Conservation (phyloP, 1,140 invertebrate genomes). For the Hormaphis cornu region DNA sequence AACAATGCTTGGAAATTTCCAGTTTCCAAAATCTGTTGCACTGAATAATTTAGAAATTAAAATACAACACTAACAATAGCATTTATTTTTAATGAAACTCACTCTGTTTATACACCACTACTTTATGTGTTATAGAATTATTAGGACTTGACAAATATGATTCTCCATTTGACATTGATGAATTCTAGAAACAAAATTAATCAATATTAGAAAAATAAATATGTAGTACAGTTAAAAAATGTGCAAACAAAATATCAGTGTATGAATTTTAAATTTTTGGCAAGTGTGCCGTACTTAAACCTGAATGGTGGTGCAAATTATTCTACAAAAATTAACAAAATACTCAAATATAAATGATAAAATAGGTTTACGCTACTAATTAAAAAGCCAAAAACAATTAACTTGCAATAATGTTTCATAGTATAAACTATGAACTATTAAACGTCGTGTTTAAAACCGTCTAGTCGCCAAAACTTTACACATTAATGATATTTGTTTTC, state of each 20-base stretch:
- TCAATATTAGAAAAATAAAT: not conserved
- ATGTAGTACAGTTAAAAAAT: not conserved
- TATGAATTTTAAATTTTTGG: no score
- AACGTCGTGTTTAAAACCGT: no score
- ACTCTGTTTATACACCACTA: slow-evolving; percentile 31
- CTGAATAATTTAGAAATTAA: slow-evolving; percentile 43
- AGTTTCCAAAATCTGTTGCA: slow-evolving; percentile 55
- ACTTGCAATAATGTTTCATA: no score
- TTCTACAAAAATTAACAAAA: no score
- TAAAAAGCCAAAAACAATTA: no score
- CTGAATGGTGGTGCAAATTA: no score
- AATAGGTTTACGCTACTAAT: no score
- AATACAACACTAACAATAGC: not conserved
- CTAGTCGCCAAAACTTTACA: no score
- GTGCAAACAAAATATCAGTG: not conserved
- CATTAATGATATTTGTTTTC: no score
- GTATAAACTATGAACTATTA: no score
- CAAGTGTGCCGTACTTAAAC: no score
- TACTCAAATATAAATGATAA: no score
- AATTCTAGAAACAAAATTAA: not conserved
- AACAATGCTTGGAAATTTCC: slow-evolving; percentile 43
- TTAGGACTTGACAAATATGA: not conserved
- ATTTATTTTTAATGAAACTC: slow-evolving; percentile 24
- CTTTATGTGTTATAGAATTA: not conserved
- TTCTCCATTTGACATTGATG: slow-evolving; percentile 49